Conservation (phyloP, 2,113 vertebrate species). For the Callocephalon fimbriatum region DNA sequence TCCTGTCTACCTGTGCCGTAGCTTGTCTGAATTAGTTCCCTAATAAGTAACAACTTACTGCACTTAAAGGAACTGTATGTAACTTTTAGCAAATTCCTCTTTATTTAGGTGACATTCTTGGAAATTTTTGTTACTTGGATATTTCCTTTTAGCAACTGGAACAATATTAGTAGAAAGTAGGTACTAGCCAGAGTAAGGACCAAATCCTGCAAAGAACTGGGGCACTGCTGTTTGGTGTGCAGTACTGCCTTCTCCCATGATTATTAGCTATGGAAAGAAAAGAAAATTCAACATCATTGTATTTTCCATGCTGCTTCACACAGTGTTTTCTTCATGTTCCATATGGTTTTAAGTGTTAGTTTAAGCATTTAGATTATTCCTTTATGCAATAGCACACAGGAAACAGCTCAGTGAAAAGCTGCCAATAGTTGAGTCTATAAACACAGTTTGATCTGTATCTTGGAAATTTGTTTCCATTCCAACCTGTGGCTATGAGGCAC, state of each 20-base stretch:
- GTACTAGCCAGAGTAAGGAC: neutral
- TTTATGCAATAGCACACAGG: constrained; percentile 52
- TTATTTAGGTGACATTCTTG: neutral
- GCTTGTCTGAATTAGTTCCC: neutral
- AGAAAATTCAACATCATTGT: constrained; percentile 7
- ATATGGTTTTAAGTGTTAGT: constrained; percentile 39
- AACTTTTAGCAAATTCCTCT: neutral
- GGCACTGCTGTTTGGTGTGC: neutral
- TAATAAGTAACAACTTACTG: neutral
- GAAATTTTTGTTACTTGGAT: neutral
- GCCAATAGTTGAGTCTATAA: constrained; percentile 52
- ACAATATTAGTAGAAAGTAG: neutral
- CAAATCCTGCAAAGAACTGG: neutral
- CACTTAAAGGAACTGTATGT: neutral
- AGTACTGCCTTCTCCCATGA: neutral
- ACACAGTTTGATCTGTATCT: constrained; percentile 67
- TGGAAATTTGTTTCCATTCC: constrained; percentile 66
- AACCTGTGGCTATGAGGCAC: constrained; percentile 53
- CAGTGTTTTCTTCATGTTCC: constrained; percentile 14
- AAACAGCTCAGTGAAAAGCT: constrained; percentile 60
- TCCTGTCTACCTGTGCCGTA: neutral
- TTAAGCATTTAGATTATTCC: constrained; percentile 47
- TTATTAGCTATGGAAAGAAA: constrained; percentile 17
- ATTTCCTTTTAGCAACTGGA: neutral
- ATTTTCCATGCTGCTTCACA: constrained; percentile 18